These are phyloP conservation scores for Coenonympha arcania DNA, from an alignment of 2,888 invertebrate genomes.

Conservation along the genomic window DNA sequence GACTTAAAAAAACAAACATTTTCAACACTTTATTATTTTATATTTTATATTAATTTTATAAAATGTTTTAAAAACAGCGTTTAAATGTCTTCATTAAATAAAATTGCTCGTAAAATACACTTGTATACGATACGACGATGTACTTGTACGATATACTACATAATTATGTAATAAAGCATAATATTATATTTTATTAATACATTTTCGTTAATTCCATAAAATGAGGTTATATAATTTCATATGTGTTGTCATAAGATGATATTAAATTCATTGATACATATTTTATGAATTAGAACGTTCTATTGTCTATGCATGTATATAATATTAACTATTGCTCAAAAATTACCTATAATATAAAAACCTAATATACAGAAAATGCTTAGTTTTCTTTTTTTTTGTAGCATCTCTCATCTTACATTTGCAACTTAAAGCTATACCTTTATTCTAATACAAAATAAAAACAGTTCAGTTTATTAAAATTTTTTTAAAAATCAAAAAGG, in stretches of 20 bases:
- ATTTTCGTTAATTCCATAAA: slow-evolving; percentile 30
- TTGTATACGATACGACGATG: slow-evolving; percentile 32
- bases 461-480: too few relatives aligned
- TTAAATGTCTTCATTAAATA: slow-evolving; percentile 23
- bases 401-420: background rate
- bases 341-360: background rate
- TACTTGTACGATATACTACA: background rate
- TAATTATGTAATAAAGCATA: slow-evolving; percentile 13
- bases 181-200: background rate
- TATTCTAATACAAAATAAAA: too few relatives aligned
- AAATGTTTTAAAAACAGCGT: slow-evolving; percentile 24
- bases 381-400: background rate
- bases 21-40: slow-evolving; percentile 22
- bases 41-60: slow-evolving; percentile 18
- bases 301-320: too few relatives aligned
- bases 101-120: slow-evolving; percentile 21
- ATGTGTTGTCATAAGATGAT: slow-evolving; percentile 17
- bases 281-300: too few relatives aligned
- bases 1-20: slow-evolving; percentile 1
- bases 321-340: too few relatives aligned
- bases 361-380: background rate
- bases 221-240: slow-evolving; percentile 28
- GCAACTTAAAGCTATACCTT: background rate
- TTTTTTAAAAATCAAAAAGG: too few relatives aligned
- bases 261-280: background rate